Conservation (phyloP, 1,140 invertebrate genomes). For the Mercenaria mercenaria region DNA sequence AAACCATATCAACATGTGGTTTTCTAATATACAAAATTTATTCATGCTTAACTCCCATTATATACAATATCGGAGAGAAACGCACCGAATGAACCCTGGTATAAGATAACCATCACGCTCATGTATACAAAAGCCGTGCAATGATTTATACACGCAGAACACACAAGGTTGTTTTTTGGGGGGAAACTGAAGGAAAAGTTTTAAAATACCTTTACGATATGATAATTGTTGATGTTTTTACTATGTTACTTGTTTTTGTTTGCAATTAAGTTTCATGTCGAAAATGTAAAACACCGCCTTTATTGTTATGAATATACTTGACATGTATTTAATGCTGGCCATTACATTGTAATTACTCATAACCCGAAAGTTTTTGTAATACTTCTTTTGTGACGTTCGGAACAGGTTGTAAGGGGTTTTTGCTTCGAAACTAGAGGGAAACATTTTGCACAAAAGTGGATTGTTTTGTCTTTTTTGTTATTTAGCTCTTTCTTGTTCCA, state of each 20-base stretch:
- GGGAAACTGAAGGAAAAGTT: background rate
- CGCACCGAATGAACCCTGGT: slow-evolving; percentile 29
- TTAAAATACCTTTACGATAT: background rate
- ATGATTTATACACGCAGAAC: slow-evolving; percentile 8
- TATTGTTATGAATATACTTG: slow-evolving; percentile 18
- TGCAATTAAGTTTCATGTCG: slow-evolving; percentile 10
- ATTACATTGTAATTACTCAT: slow-evolving; percentile 23
- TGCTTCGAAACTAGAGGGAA: no score
- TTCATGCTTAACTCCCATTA: slow-evolving; percentile 33
- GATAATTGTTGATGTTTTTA: background rate
- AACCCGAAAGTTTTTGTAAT: background rate
- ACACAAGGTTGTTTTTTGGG: slow-evolving; percentile 27
- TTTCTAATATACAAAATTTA: slow-evolving; percentile 44
- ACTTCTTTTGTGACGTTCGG: background rate
- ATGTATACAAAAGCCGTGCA: slow-evolving; percentile 8
- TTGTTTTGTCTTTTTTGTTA: no score
- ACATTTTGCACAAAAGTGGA: background rate
- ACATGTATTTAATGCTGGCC: background rate
- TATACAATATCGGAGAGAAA: slow-evolving; percentile 35
- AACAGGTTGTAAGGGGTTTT: no score
- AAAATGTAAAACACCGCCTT: slow-evolving; percentile 32
- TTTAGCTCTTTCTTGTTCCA: no score
- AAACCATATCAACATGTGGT: slow-evolving; percentile 28
- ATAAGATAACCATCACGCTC: background rate
- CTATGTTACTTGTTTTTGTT: slow-evolving; percentile 32